Evolutionary conservation across 2,113 vertebrate species (phyloP).

Genomic region (Austrofundulus limnaeus): DNA sequence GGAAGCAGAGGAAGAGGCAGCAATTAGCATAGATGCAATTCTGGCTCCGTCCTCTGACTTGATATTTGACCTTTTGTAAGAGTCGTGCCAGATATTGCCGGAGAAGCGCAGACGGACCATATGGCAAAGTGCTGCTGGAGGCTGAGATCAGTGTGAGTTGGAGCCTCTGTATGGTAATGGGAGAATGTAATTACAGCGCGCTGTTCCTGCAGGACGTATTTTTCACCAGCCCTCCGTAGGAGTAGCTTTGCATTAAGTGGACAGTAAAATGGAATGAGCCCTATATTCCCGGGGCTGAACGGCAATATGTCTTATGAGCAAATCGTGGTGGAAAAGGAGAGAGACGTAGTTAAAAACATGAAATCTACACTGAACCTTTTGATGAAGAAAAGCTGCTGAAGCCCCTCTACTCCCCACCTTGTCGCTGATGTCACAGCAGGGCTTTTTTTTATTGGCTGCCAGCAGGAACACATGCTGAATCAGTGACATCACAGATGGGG

Average conservation of each 20-base stretch:
- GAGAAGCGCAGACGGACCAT: conserved; percentile 72
- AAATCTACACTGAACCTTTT: conserved; percentile 10
- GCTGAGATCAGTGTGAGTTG: conserved; percentile 67
- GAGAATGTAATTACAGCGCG: conserved; percentile 74
- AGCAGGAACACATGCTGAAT: conserved; percentile 41
- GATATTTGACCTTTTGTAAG: conserved; percentile 78
- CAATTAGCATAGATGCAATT: conserved; percentile 78
- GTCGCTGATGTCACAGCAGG: conserved; percentile 47
- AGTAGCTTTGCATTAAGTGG: conserved; percentile 50
- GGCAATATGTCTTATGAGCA: conserved; percentile 29
- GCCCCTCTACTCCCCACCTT: conserved; percentile 8
- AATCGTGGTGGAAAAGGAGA: conserved; percentile 16
- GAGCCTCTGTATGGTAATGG: conserved; percentile 72
- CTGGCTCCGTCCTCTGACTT: conserved; percentile 73
- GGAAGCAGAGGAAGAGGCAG: conserved; percentile 50
- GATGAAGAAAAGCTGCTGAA: conserved; percentile 12
- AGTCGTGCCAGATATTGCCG: conserved; percentile 71
- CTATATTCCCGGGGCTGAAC: conserved; percentile 18
- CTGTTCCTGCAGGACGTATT: conserved; percentile 71
- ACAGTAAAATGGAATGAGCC: conserved; percentile 38
- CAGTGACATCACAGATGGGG: conserved; percentile 31
- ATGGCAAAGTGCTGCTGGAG: conserved; percentile 75
- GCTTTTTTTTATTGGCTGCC: conserved; percentile 34
- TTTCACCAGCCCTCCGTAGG: conserved; percentile 58
- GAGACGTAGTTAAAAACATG: background rate